Evolutionary conservation across 2,797 vertebrate genomes (phyloP).

Genomic region (Florisuga fusca): DNA sequence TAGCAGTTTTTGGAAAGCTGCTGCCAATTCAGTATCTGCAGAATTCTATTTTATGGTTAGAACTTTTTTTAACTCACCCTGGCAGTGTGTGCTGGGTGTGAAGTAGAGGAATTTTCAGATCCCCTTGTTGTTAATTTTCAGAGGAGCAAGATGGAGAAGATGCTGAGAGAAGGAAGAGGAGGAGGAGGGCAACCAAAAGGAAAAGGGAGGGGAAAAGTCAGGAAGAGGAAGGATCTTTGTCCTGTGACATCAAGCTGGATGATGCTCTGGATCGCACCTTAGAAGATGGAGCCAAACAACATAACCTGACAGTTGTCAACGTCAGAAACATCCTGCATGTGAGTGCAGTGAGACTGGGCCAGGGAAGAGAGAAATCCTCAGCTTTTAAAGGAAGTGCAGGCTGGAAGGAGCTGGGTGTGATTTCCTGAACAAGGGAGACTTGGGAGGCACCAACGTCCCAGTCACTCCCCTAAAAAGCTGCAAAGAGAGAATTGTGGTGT

Average conservation of each 20-base stretch:
- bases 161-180: slow-evolving; percentile 60
- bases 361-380: accelerated
- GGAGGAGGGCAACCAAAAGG: slow-evolving; percentile 75
- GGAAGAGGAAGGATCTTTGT: slow-evolving; percentile 46
- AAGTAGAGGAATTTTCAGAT: not conserved
- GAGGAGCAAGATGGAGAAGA: slow-evolving; percentile 77
- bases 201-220: slow-evolving; percentile 67
- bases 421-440: too few species aligned
- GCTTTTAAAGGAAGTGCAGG: too few species aligned
- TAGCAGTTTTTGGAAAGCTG: not conserved
- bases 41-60: not conserved
- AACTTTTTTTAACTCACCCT: accelerated
- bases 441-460: accelerated
- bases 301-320: slow-evolving; percentile 91
- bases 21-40: not conserved
- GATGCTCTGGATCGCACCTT: slow-evolving; percentile 89
- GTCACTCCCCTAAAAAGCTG: not conserved
- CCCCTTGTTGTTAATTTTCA: not conserved
- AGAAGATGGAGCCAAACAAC: slow-evolving; percentile 90
- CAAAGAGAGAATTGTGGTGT: not conserved
- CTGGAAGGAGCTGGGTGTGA: not conserved
- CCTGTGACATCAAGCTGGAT: slow-evolving; percentile 86
- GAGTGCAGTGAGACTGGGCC: slow-evolving; percentile 44
- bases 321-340: slow-evolving; percentile 94
- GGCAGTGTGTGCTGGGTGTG: not conserved